These are phyloP conservation scores for Psammodynastes pulverulentus DNA, from an alignment of 2,113 vertebrate species.

Conservation along the genomic window DNA sequence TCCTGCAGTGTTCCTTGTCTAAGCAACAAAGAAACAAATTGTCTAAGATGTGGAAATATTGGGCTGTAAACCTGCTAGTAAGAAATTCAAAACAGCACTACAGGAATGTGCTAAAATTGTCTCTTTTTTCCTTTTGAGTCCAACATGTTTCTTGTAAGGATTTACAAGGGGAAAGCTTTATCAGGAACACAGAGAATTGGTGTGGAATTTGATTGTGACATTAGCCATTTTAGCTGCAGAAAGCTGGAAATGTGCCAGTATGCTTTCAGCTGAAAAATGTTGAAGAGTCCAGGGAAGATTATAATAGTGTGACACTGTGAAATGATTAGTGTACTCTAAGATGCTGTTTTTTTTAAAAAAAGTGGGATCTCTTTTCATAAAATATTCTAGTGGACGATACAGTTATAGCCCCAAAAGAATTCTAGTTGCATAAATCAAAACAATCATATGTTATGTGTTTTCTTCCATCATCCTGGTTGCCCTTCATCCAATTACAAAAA, in stretches of 20 bases:
- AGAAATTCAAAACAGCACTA: no score
- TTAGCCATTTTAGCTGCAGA: not conserved
- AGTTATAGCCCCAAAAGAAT: not conserved
- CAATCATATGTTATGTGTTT: not conserved
- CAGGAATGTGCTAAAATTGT: no score
- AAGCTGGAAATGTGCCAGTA: not conserved
- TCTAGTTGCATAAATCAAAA: not conserved
- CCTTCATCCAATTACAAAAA: not conserved
- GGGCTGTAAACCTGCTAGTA: no score
- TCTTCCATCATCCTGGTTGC: not conserved
- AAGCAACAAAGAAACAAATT: no score
- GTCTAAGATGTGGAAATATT: no score
- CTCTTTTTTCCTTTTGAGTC: not conserved
- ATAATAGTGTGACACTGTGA: not conserved
- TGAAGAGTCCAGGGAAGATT: not conserved
- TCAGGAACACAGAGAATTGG: not conserved
- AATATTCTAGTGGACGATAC: not conserved
- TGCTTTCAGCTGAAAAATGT: not conserved
- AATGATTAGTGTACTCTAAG: not conserved
- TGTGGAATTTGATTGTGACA: not conserved
- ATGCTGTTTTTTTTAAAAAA: not conserved
- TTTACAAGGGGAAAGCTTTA: not conserved
- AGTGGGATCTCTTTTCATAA: not conserved
- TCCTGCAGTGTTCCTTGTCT: no score
- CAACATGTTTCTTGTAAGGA: not conserved